phyloP scores from a whole-genome alignment of 2,797 vertebrate genomes.

The Rhinella marina region DNA sequence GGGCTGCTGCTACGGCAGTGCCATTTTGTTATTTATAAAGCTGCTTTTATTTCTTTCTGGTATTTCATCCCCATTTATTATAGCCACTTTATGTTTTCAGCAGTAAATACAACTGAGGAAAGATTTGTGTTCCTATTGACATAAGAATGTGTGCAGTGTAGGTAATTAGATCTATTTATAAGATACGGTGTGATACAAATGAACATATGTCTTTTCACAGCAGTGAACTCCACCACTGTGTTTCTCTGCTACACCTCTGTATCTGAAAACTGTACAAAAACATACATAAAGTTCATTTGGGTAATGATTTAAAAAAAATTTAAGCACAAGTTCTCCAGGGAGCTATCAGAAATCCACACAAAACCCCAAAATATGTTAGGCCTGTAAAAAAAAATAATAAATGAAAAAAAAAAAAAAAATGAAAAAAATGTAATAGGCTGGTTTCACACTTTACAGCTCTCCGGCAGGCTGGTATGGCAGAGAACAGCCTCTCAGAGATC shows the following conservation, averaged over 20 bases:
- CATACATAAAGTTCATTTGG: neutral
- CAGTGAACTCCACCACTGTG: neutral
- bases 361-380: neutral
- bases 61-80: neutral
- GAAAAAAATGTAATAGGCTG: too few relatives aligned
- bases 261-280: neutral
- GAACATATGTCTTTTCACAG: slow-evolving; percentile 28
- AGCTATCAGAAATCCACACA: neutral
- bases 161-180: slow-evolving; percentile 20
- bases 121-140: neutral
- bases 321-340: neutral
- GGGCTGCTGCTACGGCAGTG: neutral
- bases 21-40: neutral
- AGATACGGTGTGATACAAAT: slow-evolving; percentile 23
- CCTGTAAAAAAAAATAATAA: neutral
- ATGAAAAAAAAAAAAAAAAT: neutral
- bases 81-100: neutral
- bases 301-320: neutral
- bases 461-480: too few relatives aligned
- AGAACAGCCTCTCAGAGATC: too few relatives aligned
- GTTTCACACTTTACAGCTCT: too few relatives aligned
- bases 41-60: neutral
- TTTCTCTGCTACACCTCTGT: neutral
- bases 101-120: neutral
- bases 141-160: neutral